phyloP scores from a whole-genome alignment of 1,140 invertebrate species.

The Phenacoccus solenopsis region DNA sequence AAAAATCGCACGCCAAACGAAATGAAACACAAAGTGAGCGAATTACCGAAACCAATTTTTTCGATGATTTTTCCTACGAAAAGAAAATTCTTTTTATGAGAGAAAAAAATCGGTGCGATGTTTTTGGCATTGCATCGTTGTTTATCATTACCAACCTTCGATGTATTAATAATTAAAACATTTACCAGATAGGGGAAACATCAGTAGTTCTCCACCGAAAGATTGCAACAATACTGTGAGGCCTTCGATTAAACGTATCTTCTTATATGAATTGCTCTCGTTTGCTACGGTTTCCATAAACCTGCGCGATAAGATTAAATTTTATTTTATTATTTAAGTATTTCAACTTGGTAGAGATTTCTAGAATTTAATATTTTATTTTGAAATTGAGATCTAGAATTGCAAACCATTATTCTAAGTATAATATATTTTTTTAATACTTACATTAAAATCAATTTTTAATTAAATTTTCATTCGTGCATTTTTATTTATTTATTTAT shows the following conservation, averaged over 20 bases:
- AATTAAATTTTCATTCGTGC: too few species aligned
- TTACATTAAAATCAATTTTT: too few species aligned
- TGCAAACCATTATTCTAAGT: too few species aligned
- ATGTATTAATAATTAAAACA: not conserved
- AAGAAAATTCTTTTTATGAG: too few species aligned
- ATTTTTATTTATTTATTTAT: too few species aligned
- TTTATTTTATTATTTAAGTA: too few species aligned
- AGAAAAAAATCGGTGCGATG: too few species aligned
- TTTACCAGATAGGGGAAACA: conserved; percentile 67
- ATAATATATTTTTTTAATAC: too few species aligned
- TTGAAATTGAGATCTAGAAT: too few species aligned
- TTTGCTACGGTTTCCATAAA: not conserved
- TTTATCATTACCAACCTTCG: not conserved
- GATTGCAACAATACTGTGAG: conserved; percentile 62
- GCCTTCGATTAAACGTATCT: conserved; percentile 40
- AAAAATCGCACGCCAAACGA: conserved; percentile 51
- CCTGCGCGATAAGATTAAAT: not conserved
- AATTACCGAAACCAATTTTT: conserved; percentile 53
- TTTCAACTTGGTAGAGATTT: too few species aligned
- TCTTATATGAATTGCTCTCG: not conserved
- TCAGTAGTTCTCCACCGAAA: conserved; percentile 75
- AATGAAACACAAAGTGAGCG: conserved; percentile 54
- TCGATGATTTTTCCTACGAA: conserved; percentile 52
- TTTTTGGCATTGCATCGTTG: not conserved
- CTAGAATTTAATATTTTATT: too few species aligned